Evolutionary conservation across 2,888 invertebrate species (phyloP), one percentile per base, ranked within the genome.

Genomic region (Clistopyga incitator): DNA sequence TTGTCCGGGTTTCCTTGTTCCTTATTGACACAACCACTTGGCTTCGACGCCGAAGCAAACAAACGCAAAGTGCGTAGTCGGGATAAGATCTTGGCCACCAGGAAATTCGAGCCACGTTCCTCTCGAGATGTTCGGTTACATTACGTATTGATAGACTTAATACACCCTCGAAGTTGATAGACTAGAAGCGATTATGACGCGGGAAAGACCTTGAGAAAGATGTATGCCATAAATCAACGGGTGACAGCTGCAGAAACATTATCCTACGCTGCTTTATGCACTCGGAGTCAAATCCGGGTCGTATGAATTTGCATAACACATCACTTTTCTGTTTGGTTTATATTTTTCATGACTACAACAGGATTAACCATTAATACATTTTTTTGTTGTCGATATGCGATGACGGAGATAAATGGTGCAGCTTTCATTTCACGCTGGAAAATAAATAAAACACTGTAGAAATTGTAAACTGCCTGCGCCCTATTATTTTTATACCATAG

Each of bases 21-120:
- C 65, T 65, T 88, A 87, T 86, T 88, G 84, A 74, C 81, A 52
- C 68, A 86, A 85, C 84, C 87, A 86, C 87, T 87, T 87, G 82
- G 82, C 77, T 86, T 81, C 56, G 45, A 6, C 59, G 6, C 15
- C 11, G 64, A 13, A 47, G 74, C 78, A 85, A 85, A 85, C 70
- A 85, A 75, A 80, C 65, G 71, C 61, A 54, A 54, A 67, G 76
- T 45, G 76, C 56, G 76, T 23, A 34, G 34, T 18, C 34, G 1
- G 34, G 18, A 61, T 61, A 38, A 25, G 56, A 56, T 56, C 23
- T 52, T 34, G 61, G n/a, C n/a, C 13, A 61, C 8, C 34, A 6
- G 61, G 11, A 61, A 61, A 61, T 18, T 61, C 38, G 61, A 15
- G 6, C 8, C 34, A 2, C 38, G 38, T 25, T 56, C 0, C 54